Evolutionary conservation across 2,888 invertebrate genomes (phyloP).

Genomic region (Chorisops tibialis): DNA sequence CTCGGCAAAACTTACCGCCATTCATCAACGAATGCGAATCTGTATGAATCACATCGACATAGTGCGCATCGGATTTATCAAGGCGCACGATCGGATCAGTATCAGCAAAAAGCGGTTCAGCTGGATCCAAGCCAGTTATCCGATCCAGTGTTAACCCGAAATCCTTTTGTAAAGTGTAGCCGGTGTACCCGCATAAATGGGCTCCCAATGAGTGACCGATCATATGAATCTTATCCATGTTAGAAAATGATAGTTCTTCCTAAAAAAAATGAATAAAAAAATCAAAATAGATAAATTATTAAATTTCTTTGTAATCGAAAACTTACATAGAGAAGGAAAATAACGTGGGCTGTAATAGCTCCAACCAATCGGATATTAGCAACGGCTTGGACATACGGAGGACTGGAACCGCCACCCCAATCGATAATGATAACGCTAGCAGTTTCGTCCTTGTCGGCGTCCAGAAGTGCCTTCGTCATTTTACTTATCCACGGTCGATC

Average conservation of each 20-base stretch:
- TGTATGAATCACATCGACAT: slow-evolving; percentile 87
- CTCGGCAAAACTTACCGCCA: slow-evolving; percentile 53
- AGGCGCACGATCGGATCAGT: slow-evolving; percentile 76
- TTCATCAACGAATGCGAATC: slow-evolving; percentile 76
- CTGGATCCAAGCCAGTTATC: slow-evolving; percentile 87
- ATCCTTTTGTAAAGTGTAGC: slow-evolving; percentile 67
- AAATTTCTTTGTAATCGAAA: background rate
- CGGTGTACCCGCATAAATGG: slow-evolving; percentile 81
- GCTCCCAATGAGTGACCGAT: slow-evolving; percentile 87
- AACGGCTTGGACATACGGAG: slow-evolving; percentile 88
- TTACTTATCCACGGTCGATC: slow-evolving; percentile 74
- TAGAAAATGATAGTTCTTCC: slow-evolving; percentile 56
- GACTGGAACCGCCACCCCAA: slow-evolving; percentile 82
- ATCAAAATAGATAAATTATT: background rate
- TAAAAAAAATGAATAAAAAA: no score
- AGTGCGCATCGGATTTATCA: slow-evolving; percentile 81
- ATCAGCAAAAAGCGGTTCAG: slow-evolving; percentile 85
- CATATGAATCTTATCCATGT: slow-evolving; percentile 69
- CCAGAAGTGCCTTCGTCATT: slow-evolving; percentile 68
- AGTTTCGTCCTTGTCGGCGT: slow-evolving; percentile 59
- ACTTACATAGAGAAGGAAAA: slow-evolving; percentile 57
- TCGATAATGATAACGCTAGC: slow-evolving; percentile 77
- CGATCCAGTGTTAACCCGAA: slow-evolving; percentile 70
- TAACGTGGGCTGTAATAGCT: slow-evolving; percentile 74
- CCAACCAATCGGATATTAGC: slow-evolving; percentile 87